Evolutionary conservation across 2,888 invertebrate genomes (phyloP).

Genomic region (Eledona agricola): DNA sequence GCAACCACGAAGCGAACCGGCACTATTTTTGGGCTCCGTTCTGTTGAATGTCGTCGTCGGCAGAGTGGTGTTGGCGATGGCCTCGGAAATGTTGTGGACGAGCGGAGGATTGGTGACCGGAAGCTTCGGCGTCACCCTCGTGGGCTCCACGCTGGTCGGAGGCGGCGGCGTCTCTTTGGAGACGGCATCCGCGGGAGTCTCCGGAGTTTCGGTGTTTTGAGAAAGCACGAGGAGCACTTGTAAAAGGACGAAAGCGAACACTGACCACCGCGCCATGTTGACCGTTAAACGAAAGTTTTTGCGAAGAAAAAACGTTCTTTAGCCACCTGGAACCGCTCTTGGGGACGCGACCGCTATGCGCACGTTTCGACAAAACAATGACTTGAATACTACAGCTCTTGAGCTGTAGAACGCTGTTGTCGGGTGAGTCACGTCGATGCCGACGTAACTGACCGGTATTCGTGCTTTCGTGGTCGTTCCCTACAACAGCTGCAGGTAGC

Average conservation of each 20-base stretch:
- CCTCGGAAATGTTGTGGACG: constrained; percentile 8
- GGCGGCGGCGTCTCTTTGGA: not conserved
- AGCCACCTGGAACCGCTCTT: constrained; percentile 12
- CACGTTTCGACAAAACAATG: constrained; percentile 28
- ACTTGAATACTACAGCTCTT: constrained; percentile 18
- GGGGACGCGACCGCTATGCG: constrained; percentile 23
- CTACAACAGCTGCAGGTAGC: constrained; percentile 19
- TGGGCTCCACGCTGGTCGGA: constrained; percentile 1
- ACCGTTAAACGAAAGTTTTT: constrained; percentile 5
- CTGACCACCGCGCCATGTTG: constrained; percentile 22
- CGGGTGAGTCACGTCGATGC: constrained; percentile 25
- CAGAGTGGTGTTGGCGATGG: constrained; percentile 1
- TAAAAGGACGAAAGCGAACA: constrained; percentile 13
- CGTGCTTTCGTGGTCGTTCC: constrained; percentile 1
- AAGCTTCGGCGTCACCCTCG: constrained; percentile 2
- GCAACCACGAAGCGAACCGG: constrained; percentile 1
- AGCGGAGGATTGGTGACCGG: constrained; percentile 12
- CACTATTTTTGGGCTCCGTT: constrained; percentile 9
- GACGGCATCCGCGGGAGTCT: constrained; percentile 1
- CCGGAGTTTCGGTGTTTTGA: constrained; percentile 1
- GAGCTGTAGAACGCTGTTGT: constrained; percentile 23
- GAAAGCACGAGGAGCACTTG: constrained; percentile 16
- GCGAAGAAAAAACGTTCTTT: not conserved
- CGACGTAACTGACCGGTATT: constrained; percentile 15
- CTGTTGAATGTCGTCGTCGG: constrained; percentile 2